These are phyloP conservation scores for Druon quercuslanigerum DNA, from an alignment of 1,140 invertebrate genomes.

Conservation along the genomic window DNA sequence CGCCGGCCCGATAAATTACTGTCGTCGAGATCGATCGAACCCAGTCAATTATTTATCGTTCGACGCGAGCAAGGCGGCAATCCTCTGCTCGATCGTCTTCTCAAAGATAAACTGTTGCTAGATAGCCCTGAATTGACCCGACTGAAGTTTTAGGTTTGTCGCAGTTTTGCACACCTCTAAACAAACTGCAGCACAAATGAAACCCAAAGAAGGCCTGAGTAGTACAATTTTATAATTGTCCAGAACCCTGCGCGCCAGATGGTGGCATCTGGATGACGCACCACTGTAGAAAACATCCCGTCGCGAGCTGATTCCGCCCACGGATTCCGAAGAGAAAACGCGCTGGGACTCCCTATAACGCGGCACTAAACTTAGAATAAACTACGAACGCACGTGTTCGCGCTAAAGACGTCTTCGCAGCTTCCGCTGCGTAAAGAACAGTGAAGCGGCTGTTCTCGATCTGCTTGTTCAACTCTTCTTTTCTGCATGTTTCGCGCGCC, in stretches of 20 bases:
- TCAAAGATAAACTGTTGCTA: background rate
- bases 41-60: conserved; percentile 26
- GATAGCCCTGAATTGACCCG: background rate
- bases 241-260: conserved; percentile 11
- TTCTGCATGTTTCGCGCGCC: background rate
- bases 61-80: conserved; percentile 24
- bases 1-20: conserved; percentile 1
- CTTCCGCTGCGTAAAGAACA: conserved; percentile 22
- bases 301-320: conserved; percentile 8
- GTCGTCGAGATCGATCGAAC: conserved; percentile 13
- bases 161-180: background rate
- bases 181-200: background rate
- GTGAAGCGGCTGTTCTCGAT: conserved; percentile 27
- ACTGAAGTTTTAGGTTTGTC: background rate
- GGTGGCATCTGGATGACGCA: background rate
- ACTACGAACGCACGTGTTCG: conserved; percentile 15
- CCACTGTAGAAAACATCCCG: conserved; percentile 6
- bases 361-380: conserved; percentile 26
- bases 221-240: conserved; percentile 11
- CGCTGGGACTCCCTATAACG: conserved; percentile 16
- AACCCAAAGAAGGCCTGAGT: background rate
- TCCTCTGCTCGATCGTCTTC: conserved; percentile 7
- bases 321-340: conserved; percentile 19
- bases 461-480: background rate
- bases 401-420: conserved; percentile 25